Percentiles rank a stretch among this genome's conserved stretches.
Conservation (phyloP, 2,113 vertebrate species). For the Pteropus alecto region DNA sequence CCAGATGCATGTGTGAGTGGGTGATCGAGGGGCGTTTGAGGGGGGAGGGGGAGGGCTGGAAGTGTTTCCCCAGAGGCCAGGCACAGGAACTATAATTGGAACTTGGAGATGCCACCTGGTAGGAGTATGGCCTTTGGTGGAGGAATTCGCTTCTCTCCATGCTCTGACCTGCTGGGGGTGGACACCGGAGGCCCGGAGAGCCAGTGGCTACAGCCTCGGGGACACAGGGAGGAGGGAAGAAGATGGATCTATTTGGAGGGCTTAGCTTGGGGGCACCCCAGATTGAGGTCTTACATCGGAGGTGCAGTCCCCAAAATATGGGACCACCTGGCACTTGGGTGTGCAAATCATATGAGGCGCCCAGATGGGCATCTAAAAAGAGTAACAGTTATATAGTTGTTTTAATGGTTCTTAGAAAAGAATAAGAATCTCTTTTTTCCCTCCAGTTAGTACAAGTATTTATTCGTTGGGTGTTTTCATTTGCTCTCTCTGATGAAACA, state of each 20-base stretch:
- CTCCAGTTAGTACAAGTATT: neutral
- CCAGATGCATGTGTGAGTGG: rapidly evolving
- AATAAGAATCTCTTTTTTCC: neutral
- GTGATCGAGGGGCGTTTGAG: neutral
- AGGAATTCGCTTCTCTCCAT: neutral
- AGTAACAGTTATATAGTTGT: neutral
- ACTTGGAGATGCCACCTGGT: neutral
- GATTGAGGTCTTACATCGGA: neutral
- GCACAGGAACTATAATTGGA: neutral
- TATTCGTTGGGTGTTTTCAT: neutral
- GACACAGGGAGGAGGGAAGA: neutral
- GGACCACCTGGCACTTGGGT: too few species aligned
- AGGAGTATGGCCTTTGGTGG: neutral
- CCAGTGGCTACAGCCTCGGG: neutral
- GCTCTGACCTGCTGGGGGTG: neutral
- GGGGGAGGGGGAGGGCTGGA: too few species aligned
- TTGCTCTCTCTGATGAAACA: neutral
- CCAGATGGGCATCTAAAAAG: neutral
- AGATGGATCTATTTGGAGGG: neutral
- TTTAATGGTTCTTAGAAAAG: neutral
- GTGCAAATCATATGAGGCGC: neutral
- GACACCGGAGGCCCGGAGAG: neutral
- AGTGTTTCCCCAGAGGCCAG: neutral
- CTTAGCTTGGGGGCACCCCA: neutral
- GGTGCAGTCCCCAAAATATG: neutral